Evolutionary conservation across 1,140 invertebrate genomes (phyloP).

Genomic region (Drosophila santomea): DNA sequence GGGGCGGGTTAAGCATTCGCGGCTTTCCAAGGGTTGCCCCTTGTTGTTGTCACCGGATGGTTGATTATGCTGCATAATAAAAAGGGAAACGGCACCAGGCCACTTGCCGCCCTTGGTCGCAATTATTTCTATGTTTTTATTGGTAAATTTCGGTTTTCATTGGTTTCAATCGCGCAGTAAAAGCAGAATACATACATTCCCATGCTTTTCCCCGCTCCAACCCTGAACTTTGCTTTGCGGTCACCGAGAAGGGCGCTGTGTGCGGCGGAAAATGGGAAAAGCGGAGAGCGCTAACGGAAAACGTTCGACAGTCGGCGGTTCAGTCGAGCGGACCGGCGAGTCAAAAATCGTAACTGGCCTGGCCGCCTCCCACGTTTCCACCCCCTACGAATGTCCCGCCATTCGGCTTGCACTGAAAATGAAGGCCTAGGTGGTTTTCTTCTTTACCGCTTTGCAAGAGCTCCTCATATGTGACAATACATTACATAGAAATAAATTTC

Average conservation of each 20-base stretch:
- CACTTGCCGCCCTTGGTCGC: slow-evolving; percentile 49
- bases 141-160: slow-evolving; percentile 38
- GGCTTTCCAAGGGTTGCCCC: slow-evolving; percentile 45
- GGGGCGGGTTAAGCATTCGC: slow-evolving; percentile 45
- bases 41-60: slow-evolving; percentile 37
- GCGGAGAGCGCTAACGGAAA: slow-evolving; percentile 43
- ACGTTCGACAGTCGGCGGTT: slow-evolving; percentile 29
- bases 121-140: slow-evolving; percentile 42
- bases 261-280: slow-evolving; percentile 28
- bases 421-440: background rate
- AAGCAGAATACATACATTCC: slow-evolving; percentile 66
- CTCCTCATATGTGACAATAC: no score
- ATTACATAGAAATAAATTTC: no score
- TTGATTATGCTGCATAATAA: slow-evolving; percentile 78
- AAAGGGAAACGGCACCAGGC: slow-evolving; percentile 72
- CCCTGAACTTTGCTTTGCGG: slow-evolving; percentile 54
- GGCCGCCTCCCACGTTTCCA: slow-evolving; percentile 26
- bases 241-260: slow-evolving; percentile 66
- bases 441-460: background rate
- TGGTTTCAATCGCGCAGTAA: slow-evolving; percentile 23
- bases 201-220: slow-evolving; percentile 37
- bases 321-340: slow-evolving; percentile 69
- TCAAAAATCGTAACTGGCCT: slow-evolving; percentile 66
- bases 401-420: background rate
- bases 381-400: slow-evolving; percentile 14